Base-by-base conservation (phyloP, 2,113 vertebrate species). In the Ranitomeya imitator region DNA sequence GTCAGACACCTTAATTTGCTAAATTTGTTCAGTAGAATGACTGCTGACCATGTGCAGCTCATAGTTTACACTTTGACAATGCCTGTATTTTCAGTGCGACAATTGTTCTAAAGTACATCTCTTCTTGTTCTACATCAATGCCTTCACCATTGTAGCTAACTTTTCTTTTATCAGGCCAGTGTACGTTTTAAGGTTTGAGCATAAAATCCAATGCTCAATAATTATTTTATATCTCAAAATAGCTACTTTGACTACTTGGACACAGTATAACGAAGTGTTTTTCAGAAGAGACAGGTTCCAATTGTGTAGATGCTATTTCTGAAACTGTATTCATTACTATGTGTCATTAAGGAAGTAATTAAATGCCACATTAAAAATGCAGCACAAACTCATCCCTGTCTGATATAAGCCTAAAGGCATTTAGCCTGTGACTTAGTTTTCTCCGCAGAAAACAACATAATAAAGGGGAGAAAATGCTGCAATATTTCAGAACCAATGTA, bases 381-480 rank as follows among this genome's bases (percentile, higher is more conserved):
- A 77, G 45, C 45, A 77, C 74, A 51, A 52, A 77, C 74, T 77
- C 18, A 4, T 45, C 37, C 73, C 74, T 77, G 74, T 52, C 45
- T 77, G 74, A 77, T 52, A 21, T 16, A 21, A 77, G 74, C 74
- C 74, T 79, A 57, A n/a, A 79, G 78, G 78, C 78, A 59, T 79
- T 79, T 23, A 55, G 15, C 0, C 21, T 52, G 74, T 77, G 74
- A 77, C 74, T 77, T 77, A 12, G 52, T 77, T 77, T 52, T 52
- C 45, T 77, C 45, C n/a, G 45, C 18, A 77, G 74, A 52, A 52
- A 51, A 77, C 74, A 77, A 77, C 19, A 52, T 52, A 77, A 52
- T 77, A 52, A 77, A 76, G 15, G 45, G 74, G 15, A 76, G 6
- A 52, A 77, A 74, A 77, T 77, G 74, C 16, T 37, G 21, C 1